Evolutionary conservation across 2,888 invertebrate species (phyloP), one percentile per base, ranked within the genome.

Genomic region (Epicampocera succincta): DNA sequence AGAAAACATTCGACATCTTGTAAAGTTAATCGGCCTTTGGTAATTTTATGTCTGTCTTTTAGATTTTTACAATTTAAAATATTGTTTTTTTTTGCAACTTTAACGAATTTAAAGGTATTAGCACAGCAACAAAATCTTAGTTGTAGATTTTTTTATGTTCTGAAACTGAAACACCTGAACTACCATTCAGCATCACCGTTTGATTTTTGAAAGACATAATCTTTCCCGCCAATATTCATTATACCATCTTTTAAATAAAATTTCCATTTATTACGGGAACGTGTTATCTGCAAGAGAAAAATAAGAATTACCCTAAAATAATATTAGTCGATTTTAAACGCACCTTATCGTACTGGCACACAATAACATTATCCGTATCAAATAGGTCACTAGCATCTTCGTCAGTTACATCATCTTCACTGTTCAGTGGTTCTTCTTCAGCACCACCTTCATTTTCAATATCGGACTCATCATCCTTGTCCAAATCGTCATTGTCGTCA

Each of bases 151-250:
- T 29, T n/a, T 40, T 21, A 63, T 61, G 46, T 17, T 54, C 40
- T 46, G 38, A 69, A 68, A 56, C 8, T 46, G 33, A 61, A 6
- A 48, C 38, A 11, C 46, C 52, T 42, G 17, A 79, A 69, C 93
- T 94, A 99, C 99, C 99, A 99, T 91, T 99, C 99, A 25, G 99
- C 99, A 93, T 99, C 99, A 85, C 99, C 99, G 88, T 96, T 97
- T 13, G 99, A 98, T 92, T 98, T 98, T 92, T 99, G 99, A 93
- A 99, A 99, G 88, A 99, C 98, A 92, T 95, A 99, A 93, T 99
- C 99, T 92, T 97, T 97, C 56, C 99, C 99, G 85, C 95, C 95
- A 89, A 99, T 94, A 93, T 98, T 99, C 99, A 99, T 99, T 84
- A 99, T 99, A 79, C 99, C 99, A 92, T 99, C 99, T 92, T 99